These are phyloP conservation scores for Belgica antarctica DNA, from an alignment of 2,888 invertebrate genomes.

Conservation along the genomic window DNA sequence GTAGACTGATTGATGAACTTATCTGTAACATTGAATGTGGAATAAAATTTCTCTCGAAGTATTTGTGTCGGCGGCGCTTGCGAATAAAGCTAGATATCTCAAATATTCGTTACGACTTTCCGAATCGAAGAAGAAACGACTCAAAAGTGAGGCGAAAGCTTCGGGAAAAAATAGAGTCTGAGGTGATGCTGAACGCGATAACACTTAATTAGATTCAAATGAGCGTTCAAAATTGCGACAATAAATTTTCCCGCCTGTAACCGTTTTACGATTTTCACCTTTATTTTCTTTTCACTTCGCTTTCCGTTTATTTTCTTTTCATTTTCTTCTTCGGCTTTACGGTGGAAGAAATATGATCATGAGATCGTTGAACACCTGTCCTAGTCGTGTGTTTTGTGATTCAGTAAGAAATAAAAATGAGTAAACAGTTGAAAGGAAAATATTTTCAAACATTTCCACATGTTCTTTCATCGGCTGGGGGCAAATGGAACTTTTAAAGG, in stretches of 20 bases:
- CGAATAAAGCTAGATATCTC: conserved; percentile 14
- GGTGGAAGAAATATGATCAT: conserved; percentile 34
- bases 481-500: no score
- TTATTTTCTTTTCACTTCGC: conserved; percentile 38
- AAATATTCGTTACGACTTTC: conserved; percentile 33
- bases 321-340: not conserved
- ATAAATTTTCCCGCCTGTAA: conserved; percentile 22
- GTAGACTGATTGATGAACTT: conserved; percentile 36
- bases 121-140: not conserved
- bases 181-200: conserved; percentile 1
- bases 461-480: no score
- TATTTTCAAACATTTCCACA: conserved; percentile 28
- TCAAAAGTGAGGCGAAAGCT: no score
- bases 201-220: conserved; percentile 21
- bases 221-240: not conserved
- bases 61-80: conserved; percentile 44
- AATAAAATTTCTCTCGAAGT: conserved; percentile 27
- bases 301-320: no score
- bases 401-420: not conserved
- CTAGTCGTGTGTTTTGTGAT: conserved; percentile 25
- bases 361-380: conserved; percentile 38
- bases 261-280: conserved; percentile 8
- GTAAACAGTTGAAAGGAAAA: conserved; percentile 32
- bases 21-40: conserved; percentile 38
- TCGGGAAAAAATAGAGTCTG: no score